Evolutionary conservation across 1,140 invertebrate genomes (phyloP), one percentile per base, ranked within the genome.

Genomic region (Sitophilus oryzae): DNA sequence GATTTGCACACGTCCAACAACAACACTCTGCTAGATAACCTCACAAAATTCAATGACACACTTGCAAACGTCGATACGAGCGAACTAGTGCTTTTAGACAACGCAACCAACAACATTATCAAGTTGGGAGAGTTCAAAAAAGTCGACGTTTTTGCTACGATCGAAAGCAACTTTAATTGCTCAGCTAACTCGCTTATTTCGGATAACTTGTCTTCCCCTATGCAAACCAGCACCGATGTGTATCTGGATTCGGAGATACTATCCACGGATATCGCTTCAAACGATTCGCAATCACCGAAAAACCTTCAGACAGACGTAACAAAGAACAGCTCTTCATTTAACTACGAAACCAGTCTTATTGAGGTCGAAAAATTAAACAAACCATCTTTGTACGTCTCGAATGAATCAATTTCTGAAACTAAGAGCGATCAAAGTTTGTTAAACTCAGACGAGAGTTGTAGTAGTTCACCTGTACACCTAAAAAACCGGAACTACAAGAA

Each of bases 201-300:
- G 1, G 70, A 72, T 16, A 72, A 72, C 60, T 63, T 71, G 36
- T 70, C 68, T 14, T 72, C 70, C 16, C 69, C 70, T 10, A 71
- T 72, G 68, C 70, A 71, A 57, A 72, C 70, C n/a, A 72, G 70
- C 47, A 69, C 70, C 1, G 70, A 72, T 51, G 61, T 70, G 42
- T 69, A 70, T 52, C 52, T 72, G 49, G 69, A 71, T 56, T 72
- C 70, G 0, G 70, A 72, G 54, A 59, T 70, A 35, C 44, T 70
- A 30, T 71, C 69, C 6, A 71, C 69, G 8, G 69, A 71, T 52
- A 46, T 70, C 18, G 67, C 68, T 44, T 70, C 68, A 14, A 72
- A 71, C 45, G 69, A 72, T 53, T 71, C 69, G 1, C 69, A 71
- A 48, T 71, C 69, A 6, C 69, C 70, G 5, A 71, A 72, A 59